Percentiles rank a stretch among this genome's conserved stretches.
These are phyloP conservation scores for Chiridota heheva DNA, from an alignment of 35 echinoderm and acorn worm genomes.

Conservation along the genomic window DNA sequence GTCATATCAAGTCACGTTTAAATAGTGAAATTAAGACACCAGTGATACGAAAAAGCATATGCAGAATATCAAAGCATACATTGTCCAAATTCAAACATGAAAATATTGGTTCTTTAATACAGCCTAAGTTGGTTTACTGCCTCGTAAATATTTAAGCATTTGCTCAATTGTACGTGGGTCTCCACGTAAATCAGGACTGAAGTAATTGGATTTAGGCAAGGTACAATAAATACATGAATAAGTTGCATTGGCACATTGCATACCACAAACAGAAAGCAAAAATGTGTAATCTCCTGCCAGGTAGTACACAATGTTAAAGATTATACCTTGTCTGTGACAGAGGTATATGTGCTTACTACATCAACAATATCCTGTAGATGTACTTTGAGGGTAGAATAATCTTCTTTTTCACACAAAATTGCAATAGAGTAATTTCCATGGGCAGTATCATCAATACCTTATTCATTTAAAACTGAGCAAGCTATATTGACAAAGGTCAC, in stretches of 20 bases:
- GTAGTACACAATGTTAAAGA: constrained; percentile 25
- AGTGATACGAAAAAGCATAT: constrained; percentile 14
- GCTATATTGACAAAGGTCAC: constrained; percentile 17
- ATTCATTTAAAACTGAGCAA: constrained; percentile 4
- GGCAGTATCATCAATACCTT: background rate
- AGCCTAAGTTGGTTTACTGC: background rate
- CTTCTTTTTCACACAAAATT: constrained; percentile 8
- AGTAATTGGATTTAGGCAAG: constrained; percentile 28
- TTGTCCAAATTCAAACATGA: background rate
- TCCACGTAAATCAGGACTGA: background rate
- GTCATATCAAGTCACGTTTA: constrained; percentile 2
- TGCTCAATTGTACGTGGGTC: constrained; percentile 1
- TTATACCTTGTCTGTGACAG: background rate
- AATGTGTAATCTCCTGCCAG: constrained; percentile 33
- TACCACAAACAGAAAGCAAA: constrained; percentile 16
- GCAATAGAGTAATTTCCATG: constrained; percentile 5
- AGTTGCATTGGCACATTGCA: constrained; percentile 1
- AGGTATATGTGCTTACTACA: background rate
- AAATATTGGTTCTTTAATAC: constrained; percentile 24
- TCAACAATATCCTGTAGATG: constrained; percentile 16
- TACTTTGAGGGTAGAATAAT: constrained; percentile 20
- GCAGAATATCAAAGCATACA: constrained; percentile 10
- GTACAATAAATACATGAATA: no score
- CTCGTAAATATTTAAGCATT: background rate
- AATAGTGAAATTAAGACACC: constrained; percentile 32